Evolutionary conservation across 1,140 invertebrate species (phyloP), one percentile per base, ranked within the genome.

Genomic region (Scaptomyza montana): DNA sequence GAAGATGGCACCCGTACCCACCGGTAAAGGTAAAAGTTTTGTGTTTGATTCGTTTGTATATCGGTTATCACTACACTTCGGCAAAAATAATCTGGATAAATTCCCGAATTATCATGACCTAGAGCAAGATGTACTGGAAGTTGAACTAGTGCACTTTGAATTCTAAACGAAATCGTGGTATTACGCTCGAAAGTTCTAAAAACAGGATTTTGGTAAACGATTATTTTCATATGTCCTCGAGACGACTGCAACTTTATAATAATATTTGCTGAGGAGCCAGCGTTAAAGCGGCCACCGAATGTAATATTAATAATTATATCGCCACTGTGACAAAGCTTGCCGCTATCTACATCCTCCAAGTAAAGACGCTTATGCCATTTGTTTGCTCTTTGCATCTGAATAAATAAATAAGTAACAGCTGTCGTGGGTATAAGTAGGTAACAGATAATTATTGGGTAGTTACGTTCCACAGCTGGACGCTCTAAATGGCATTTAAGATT

Each of bases 81-180:
- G 25, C 72, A 75, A 62, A 59, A 78, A n/a, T 71, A 74, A 9
- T 75, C n/a, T 1, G 76, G 76, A 50, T 75, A 62, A 30, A 75
- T 78, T 9, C 72, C 72, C 0, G 67, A 49, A 19, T 33, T 51
- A 30, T 78, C 76, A 54, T 78, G 73, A 1, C 67, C 47, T 2
- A 75, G 36, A 1, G 67, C 3, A 9, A 78, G 19, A 13, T 28
- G 30, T 4, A 45, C 36, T 7, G 76, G 76, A 2, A 75, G 2
- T 6, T 60, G 47, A 2, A 71, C 19, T 5, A 75, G 21, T 3
- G 62, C 41, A 1, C 72, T 51, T 0, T 55, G 25, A 25, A 77
- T 13, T 8, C 75, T 49, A 13, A 74, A 74, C 2, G 43, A 50
- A 13, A 77, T 43, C 1, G 75, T 77, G 13, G 16, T 43, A 28